A percentile compares a stretch with the other conserved stretches of the same genome.
Conservation (phyloP, 2,888 invertebrate genomes). For the Dioctria rufipes region DNA sequence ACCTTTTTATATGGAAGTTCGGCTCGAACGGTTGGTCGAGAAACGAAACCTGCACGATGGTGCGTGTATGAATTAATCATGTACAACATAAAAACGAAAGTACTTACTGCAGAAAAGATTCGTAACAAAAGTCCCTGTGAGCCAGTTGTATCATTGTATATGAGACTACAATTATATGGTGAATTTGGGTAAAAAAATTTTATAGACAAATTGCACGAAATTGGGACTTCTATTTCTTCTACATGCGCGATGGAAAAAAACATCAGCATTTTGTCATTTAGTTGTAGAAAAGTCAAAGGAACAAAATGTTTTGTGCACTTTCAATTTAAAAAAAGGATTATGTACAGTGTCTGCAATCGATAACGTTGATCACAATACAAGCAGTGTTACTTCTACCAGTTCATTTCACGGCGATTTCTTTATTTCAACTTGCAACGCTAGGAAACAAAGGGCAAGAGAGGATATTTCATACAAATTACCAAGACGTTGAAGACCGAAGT, state of each 20-base stretch:
- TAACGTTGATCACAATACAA: background rate
- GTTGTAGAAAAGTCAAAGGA: background rate
- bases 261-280: background rate
- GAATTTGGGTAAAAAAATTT: too few species aligned
- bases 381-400: background rate
- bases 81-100: background rate
- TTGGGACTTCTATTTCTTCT: too few species aligned
- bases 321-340: background rate
- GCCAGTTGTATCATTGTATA: too few species aligned
- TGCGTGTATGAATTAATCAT: background rate
- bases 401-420: background rate
- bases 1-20: background rate
- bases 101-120: too few species aligned
- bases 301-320: background rate
- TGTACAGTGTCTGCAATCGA: background rate
- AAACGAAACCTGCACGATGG: background rate
- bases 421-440: background rate
- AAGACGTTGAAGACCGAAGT: background rate
- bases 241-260: background rate
- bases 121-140: too few species aligned
- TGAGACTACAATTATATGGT: too few species aligned
- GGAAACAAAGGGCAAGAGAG: background rate
- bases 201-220: too few species aligned
- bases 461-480: conserved; percentile 1
- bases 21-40: too few species aligned